A percentile compares a stretch with the other conserved stretches of the same genome.
phyloP scores from a whole-genome alignment of 2,797 vertebrate species.

The Tarsius wallacei region DNA sequence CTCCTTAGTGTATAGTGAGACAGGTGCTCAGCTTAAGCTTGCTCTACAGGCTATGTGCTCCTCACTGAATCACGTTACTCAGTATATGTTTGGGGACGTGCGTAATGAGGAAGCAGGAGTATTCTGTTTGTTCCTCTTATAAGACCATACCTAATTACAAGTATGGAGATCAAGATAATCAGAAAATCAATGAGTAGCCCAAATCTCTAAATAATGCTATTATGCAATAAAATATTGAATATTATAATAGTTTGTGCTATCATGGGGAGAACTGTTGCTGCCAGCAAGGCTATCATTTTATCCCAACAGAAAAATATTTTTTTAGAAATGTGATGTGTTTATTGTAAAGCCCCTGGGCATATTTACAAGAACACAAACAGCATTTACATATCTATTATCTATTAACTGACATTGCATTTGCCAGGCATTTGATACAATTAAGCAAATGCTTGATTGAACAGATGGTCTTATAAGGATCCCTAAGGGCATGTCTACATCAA shows the following conservation, averaged over 20 bases:
- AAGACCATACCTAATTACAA: neutral
- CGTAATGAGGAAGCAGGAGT: neutral
- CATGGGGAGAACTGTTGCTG: neutral
- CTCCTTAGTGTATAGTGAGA: neutral
- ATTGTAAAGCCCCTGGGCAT: conserved; percentile 73
- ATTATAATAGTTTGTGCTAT: neutral
- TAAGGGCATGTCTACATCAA: conserved; percentile 80
- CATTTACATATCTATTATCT: conserved; percentile 85
- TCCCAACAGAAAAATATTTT: conserved; percentile 62
- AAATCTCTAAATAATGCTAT: neutral
- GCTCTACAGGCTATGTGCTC: neutral
- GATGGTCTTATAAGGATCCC: conserved; percentile 83
- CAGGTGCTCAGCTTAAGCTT: accelerated
- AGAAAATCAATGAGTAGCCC: neutral
- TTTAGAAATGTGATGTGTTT: conserved; percentile 68
- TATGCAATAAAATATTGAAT: neutral
- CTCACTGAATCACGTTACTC: neutral
- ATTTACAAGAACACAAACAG: conserved; percentile 70
- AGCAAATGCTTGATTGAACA: conserved; percentile 85
- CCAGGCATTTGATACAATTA: conserved; percentile 83
- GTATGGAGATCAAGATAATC: neutral
- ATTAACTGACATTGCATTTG: conserved; percentile 72
- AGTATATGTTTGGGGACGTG: neutral
- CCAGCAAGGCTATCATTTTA: conserved; percentile 15
- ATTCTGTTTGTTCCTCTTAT: neutral